phyloP scores from a whole-genome alignment of 2,888 invertebrate genomes.

The Ennomos erosarius region DNA sequence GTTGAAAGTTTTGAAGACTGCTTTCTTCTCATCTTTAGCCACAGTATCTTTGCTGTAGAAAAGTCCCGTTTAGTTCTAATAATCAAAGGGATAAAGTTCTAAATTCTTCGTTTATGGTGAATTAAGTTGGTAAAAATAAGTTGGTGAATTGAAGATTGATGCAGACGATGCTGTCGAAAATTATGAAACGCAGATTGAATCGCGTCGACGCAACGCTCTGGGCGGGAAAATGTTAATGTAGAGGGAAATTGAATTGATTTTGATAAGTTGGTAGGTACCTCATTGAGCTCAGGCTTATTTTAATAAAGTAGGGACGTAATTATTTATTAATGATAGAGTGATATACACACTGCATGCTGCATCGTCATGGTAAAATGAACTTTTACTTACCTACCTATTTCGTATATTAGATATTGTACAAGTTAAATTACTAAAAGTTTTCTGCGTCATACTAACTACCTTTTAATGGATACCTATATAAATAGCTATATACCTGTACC shows the following conservation, averaged over 20 bases:
- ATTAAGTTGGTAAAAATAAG: conserved; percentile 20
- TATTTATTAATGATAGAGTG: too few species aligned
- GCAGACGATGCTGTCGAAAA: conserved; percentile 55
- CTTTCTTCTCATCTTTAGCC: conserved; percentile 59
- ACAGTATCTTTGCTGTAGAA: conserved; percentile 33
- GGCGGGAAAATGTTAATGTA: conserved; percentile 66
- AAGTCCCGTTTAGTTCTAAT: conserved; percentile 7
- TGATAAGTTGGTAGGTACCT: conserved; percentile 1
- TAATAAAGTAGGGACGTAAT: too few species aligned
- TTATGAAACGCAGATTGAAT: conserved; percentile 74
- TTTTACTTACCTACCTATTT: too few species aligned
- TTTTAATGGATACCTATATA: too few species aligned
- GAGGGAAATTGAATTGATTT: conserved; percentile 44
- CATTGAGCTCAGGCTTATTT: neutral
- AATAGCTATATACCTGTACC: too few species aligned
- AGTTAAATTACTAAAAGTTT: too few species aligned
- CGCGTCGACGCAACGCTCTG: conserved; percentile 69
- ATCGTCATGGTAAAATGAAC: too few species aligned
- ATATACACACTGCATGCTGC: too few species aligned
- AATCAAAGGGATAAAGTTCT: conserved; percentile 38
- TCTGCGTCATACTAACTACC: too few species aligned
- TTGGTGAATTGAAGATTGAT: conserved; percentile 65
- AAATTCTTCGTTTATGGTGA: conserved; percentile 31
- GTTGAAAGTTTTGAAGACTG: conserved; percentile 64
- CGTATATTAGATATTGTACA: too few species aligned